Conservation (phyloP, 53 echinoderm and acorn worm species). For the Zoroaster sp. region DNA sequence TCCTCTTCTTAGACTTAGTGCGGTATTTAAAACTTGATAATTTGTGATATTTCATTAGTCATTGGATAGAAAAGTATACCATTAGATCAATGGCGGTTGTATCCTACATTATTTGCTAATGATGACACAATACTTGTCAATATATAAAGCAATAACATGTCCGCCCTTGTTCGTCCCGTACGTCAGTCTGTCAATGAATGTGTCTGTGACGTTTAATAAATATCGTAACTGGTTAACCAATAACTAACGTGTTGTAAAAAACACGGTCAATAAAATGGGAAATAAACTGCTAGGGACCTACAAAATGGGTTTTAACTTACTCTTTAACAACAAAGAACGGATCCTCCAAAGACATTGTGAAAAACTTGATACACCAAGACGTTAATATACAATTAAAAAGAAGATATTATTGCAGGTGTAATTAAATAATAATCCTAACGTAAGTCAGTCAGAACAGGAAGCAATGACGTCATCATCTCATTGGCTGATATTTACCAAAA, state of each 20-base stretch:
- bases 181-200: too few relatives aligned
- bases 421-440: background rate
- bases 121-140: too few relatives aligned
- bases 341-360: slow-evolving; percentile 85
- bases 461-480: slow-evolving; percentile 12
- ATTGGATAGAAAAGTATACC: too few relatives aligned
- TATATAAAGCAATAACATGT: too few relatives aligned
- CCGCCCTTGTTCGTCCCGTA: too few relatives aligned
- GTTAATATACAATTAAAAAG: background rate
- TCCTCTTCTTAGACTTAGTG: too few relatives aligned
- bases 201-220: background rate
- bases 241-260: background rate
- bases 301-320: slow-evolving; percentile 61
- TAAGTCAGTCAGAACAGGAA: background rate
- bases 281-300: background rate
- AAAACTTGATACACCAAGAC: background rate
- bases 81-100: too few relatives aligned
- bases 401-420: background rate
- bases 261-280: background rate
- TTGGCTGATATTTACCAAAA: background rate
- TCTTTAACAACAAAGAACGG: slow-evolving; percentile 97
- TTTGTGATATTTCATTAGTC: too few relatives aligned
- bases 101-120: too few relatives aligned
- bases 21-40: too few relatives aligned
- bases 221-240: background rate